Base-by-base conservation (phyloP, 2,888 invertebrate species). In the Slavum lentiscoides region DNA sequence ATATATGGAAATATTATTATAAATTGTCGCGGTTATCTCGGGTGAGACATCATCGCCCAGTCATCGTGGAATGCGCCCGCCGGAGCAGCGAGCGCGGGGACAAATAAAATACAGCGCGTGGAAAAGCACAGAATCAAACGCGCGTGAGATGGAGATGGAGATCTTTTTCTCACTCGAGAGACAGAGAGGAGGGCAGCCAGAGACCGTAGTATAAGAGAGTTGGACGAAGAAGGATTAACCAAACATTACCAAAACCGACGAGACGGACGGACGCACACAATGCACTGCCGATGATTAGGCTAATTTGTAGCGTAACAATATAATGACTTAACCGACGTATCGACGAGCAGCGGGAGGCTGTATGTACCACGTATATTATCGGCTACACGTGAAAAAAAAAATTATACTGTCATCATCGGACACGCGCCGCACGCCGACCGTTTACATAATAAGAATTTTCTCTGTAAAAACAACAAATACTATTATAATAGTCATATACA, bases 271-370 rank as follows among this genome's bases (percentile, higher is more conserved):
- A 30, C 74, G 53, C 68, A 39, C 64, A 80, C 72, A 80, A 80
- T 80, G 58, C 80, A n/a, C 64, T 64, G 55, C 80, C 80, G 80
- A 72, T 80, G 80, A 80, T 80, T 80, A 72, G 80, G 80, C 80
- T 76, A 70, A 80, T 70, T 70, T 30, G 67, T 75, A 23, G 74
- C 64, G 77, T 77, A 69, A 70, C 70, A 58, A 64, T 72, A 66
- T 58, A 66, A 80, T 58, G 80, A 72, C 80, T 80, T 80, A 70
- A 80, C 70, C 70, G 9, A 80, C 23, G 58, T 62, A 58, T 74
- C 67, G 75, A 59, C 75, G 72, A 39, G 64, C 80, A 43, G 70
- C 80, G 72, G 80, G 70, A 21, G 80, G 43, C 64, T 37, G 69
- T 37, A 5, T 43, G 62, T 6, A 4, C 15, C 62, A 13, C 13